Conservation (phyloP, 2,113 vertebrate genomes). For the Saguinus midas region DNA sequence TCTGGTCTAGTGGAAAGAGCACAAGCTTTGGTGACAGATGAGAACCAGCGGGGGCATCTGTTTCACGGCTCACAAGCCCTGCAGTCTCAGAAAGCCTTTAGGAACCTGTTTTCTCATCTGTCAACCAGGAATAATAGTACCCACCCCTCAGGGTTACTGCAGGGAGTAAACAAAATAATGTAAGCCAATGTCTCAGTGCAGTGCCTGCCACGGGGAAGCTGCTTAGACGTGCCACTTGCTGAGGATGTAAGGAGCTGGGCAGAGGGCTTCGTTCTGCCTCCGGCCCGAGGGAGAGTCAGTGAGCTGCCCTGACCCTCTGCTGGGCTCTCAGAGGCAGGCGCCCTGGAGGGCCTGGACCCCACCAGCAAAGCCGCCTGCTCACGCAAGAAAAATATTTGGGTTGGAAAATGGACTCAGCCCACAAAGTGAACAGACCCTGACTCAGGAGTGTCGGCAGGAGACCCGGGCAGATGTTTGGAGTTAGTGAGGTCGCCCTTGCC, state of each 20-base stretch:
- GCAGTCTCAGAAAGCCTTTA: not conserved
- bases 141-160: rapidly evolving
- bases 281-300: rapidly evolving
- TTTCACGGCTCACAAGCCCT: not conserved
- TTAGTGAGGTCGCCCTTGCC: not conserved
- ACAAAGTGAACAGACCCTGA: not conserved
- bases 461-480: not conserved
- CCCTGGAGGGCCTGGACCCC: not conserved
- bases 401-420: not conserved
- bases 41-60: not conserved
- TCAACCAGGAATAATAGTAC: not conserved
- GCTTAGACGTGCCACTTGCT: not conserved
- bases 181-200: rapidly evolving
- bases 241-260: not conserved
- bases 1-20: not conserved
- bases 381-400: conserved; percentile 59
- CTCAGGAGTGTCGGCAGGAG: not conserved
- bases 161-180: not conserved
- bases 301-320: not conserved
- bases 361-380: not conserved
- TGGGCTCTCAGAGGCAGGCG: not conserved
- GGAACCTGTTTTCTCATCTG: not conserved
- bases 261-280: not conserved
- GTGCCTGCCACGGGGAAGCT: not conserved
- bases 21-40: not conserved